These are phyloP conservation scores for Macrosteles quadrilineatus DNA, from an alignment of 1,140 invertebrate genomes.

Conservation along the genomic window DNA sequence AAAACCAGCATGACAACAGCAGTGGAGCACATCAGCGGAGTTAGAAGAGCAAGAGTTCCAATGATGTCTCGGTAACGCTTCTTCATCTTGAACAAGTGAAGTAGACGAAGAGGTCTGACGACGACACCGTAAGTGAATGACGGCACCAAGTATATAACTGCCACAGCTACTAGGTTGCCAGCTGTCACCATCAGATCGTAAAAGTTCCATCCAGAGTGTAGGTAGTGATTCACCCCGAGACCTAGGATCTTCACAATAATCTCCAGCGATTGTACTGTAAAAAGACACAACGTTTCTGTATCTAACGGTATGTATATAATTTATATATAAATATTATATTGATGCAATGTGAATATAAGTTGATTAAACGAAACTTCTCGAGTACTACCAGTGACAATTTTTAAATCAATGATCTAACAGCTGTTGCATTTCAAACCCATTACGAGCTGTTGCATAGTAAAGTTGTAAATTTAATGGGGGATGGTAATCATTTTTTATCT, in stretches of 20 bases:
- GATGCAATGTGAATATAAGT: too few species aligned
- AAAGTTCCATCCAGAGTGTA: slow-evolving; percentile 84
- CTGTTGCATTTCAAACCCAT: too few species aligned
- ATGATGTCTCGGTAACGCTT: slow-evolving; percentile 87
- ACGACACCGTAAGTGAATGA: slow-evolving; percentile 73
- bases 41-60: slow-evolving; percentile 81
- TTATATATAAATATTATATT: too few species aligned
- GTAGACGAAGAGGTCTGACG: slow-evolving; percentile 64
- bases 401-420: too few species aligned
- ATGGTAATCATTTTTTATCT: too few species aligned
- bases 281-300: too few species aligned
- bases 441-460: too few species aligned
- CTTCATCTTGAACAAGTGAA: slow-evolving; percentile 78
- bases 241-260: slow-evolving; percentile 73
- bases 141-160: slow-evolving; percentile 64
- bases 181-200: slow-evolving; percentile 79
- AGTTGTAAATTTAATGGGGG: too few species aligned
- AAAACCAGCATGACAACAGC: slow-evolving; percentile 82
- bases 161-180: slow-evolving; percentile 65
- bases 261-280: slow-evolving; percentile 75
- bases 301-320: too few species aligned
- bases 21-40: slow-evolving; percentile 71
- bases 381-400: too few species aligned
- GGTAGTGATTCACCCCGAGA: slow-evolving; percentile 69
- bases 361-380: too few species aligned